Evolutionary conservation across 1,140 invertebrate genomes (phyloP).

Genomic region (Leptopilina boulardi): DNA sequence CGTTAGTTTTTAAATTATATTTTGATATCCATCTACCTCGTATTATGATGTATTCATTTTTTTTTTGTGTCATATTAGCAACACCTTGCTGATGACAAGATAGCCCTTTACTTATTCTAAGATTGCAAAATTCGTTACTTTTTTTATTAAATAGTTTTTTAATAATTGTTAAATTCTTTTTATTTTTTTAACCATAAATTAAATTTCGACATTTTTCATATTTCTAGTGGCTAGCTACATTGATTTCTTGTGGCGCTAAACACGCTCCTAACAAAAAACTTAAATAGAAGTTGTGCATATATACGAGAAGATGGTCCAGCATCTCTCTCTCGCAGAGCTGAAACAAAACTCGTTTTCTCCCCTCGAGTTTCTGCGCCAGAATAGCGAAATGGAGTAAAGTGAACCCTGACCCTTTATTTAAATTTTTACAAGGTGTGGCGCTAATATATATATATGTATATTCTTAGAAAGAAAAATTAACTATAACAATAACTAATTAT

Average conservation of each 20-base stretch:
- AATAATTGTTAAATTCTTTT: too few relatives aligned
- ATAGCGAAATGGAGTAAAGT: conserved; percentile 33
- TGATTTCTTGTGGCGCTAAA: conserved; percentile 30
- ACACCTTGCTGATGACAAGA: neutral
- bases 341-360: conserved; percentile 23
- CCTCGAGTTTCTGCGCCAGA: conserved; percentile 20
- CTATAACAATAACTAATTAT: neutral
- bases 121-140: neutral
- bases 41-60: neutral
- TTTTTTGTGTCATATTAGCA: neutral
- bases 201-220: too few relatives aligned
- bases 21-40: conserved; percentile 5
- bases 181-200: too few relatives aligned
- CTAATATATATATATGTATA: neutral
- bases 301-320: conserved; percentile 4
- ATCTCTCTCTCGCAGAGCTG: conserved; percentile 20
- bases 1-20: neutral
- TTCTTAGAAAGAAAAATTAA: neutral
- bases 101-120: neutral
- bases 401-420: conserved; percentile 33
- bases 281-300: conserved; percentile 18
- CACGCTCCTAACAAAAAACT: conserved; percentile 9
- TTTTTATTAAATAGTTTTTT: neutral
- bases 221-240: too few relatives aligned
- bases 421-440: conserved; percentile 18